Base-by-base conservation (phyloP, 2,888 invertebrate species). In the Drosophila prostipennis region DNA sequence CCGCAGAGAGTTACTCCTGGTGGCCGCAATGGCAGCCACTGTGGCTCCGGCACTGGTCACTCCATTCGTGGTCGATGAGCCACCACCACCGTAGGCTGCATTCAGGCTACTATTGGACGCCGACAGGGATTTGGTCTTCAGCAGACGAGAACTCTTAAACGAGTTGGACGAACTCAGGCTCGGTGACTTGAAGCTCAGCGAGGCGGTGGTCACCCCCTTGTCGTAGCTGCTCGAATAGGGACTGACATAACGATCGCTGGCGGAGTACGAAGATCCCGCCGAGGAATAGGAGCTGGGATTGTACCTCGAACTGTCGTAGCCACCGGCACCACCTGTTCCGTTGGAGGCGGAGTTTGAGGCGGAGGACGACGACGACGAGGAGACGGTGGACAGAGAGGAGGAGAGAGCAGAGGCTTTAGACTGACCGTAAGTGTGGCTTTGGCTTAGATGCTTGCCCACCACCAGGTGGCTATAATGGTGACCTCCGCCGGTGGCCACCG, bases 201-300 rank as follows among this genome's bases (percentile, higher is more conserved):
- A 91, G 10, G 92, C 92, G n/a, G 92, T 92, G 8, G 92, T 92
- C 14, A 92, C 85, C 26, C 92, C 92, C 76, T 92, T 92, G 64
- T 92, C 92, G 77, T 92, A 92, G 63, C 88, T 90, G 58, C 90
- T 90, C 52, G 88, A 74, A 68, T 92, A 92, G 53, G 92, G 92
- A 74, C 91, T 92, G 42, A 91, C 81, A 73, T 92, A 92, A 23
- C 92, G 90, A 77, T 91, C 91, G 46, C 64, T 83, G 74, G 69
- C 16, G 2, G 88, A 89, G 59, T 90, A 89, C 7, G 90, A 87
- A 2, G 90, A 80, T 75, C 82, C 78, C n/a, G 60, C 37, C 39
- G 77, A 59, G 56, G 82, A 70, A 51, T 87, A 87, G 5, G 74
- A 79, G 37, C 65, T 69, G 46, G 89, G 85, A 23, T 79, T 67